Conservation (phyloP, 2,888 invertebrate species). For the Oscheius sp. region DNA sequence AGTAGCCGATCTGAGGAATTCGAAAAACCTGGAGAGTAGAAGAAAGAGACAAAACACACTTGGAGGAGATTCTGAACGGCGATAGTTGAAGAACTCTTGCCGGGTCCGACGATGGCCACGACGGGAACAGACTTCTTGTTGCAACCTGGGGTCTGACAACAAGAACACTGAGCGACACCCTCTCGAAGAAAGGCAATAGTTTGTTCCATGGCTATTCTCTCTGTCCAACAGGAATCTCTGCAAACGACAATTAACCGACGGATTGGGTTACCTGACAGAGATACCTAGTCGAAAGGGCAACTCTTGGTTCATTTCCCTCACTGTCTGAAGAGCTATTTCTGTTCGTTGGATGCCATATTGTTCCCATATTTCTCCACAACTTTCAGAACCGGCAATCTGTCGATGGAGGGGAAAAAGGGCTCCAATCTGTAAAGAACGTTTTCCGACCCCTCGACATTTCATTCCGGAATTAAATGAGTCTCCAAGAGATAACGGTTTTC, state of each 20-base stretch:
- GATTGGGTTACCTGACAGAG: conserved; percentile 55
- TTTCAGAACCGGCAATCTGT: conserved; percentile 70
- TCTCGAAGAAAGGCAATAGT: conserved; percentile 69
- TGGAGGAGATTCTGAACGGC: conserved; percentile 83
- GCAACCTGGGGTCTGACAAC: conserved; percentile 69
- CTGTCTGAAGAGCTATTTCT: conserved; percentile 68
- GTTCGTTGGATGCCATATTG: conserved; percentile 81
- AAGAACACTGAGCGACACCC: conserved; percentile 68
- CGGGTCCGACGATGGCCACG: conserved; percentile 80
- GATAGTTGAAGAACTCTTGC: conserved; percentile 76
- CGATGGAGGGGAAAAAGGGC: conserved; percentile 69
- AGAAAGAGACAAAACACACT: too few species aligned
- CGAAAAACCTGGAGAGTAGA: conserved; percentile 74
- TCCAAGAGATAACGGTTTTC: conserved; percentile 24
- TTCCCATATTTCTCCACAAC: conserved; percentile 79
- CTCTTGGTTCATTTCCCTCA: conserved; percentile 76
- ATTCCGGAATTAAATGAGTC: not conserved
- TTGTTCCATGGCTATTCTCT: conserved; percentile 81
- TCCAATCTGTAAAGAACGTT: conserved; percentile 57
- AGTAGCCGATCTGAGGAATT: conserved; percentile 81
- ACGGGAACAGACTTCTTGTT: conserved; percentile 69
- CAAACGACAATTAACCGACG: not conserved
- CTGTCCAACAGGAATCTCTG: conserved; percentile 83
- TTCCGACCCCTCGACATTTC: not conserved
- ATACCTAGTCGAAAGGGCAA: conserved; percentile 76